Evolutionary conservation across 2,113 vertebrate species (phyloP).

Genomic region (Thalassarche chlororhynchos): DNA sequence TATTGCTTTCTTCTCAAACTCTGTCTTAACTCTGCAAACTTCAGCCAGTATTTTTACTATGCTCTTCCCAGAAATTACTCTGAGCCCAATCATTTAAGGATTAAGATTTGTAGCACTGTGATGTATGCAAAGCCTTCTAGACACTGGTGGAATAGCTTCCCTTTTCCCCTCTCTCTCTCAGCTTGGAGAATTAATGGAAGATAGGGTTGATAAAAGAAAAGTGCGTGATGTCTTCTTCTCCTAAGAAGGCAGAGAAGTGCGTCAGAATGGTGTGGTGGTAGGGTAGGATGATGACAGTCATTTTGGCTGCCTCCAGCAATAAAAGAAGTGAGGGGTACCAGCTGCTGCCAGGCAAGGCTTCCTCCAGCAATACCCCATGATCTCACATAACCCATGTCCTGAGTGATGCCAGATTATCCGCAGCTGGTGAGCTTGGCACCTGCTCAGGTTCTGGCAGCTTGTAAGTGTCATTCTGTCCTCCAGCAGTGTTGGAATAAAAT

Average conservation of each 20-base stretch:
- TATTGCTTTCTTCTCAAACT: background rate
- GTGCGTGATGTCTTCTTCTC: background rate
- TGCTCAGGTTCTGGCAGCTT: background rate
- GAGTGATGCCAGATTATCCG: background rate
- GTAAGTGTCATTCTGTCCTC: background rate
- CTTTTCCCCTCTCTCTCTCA: background rate
- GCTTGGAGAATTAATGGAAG: background rate
- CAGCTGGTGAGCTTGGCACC: slow-evolving; percentile 13
- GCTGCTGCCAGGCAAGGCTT: background rate
- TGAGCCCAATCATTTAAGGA: background rate
- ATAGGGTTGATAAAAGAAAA: background rate
- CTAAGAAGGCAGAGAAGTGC: background rate
- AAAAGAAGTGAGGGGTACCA: background rate
- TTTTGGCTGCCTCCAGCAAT: background rate
- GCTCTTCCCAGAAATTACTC: background rate
- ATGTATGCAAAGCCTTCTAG: background rate
- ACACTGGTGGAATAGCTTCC: background rate
- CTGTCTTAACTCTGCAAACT: background rate
- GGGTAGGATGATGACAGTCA: background rate
- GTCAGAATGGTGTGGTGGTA: background rate
- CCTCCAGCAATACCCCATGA: background rate
- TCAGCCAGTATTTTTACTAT: background rate
- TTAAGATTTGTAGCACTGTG: background rate
- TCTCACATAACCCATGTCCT: background rate
- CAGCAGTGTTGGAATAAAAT: background rate